Base-by-base conservation (phyloP, 2,888 invertebrate species). In the Hermodice carunculata region DNA sequence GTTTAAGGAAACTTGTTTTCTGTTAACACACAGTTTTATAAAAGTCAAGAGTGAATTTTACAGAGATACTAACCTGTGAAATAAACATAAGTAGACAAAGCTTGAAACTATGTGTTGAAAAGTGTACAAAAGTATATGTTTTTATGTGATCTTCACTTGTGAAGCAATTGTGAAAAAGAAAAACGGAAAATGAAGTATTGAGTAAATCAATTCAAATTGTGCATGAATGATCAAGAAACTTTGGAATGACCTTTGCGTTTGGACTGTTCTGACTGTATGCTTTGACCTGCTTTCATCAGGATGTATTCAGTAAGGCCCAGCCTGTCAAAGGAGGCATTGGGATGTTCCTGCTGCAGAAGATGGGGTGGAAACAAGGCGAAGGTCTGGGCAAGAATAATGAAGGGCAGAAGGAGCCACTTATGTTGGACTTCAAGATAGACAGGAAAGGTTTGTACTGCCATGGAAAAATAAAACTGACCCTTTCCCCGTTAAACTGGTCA, bases 331-430 rank as follows among this genome's bases (percentile, higher is more conserved):
- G 96, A 60, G 98, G 98, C 14, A 95, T 98, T 92, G 98, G 98
- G 26, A 95, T 96, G 95, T 92, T 93, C 76, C 90, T 99, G 69
- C 90, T 99, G 51, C 94, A 96, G 88, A 98, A 97, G 89, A 98
- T 98, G 98, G 98, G 98, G 48, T 98, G 98, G 98, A 92, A 92
- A 72, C 96, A 96, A 0, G 98, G 98, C 0, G 94, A 95, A 86
- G 99, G 98, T 29, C 89, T 99, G 57, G 98, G 99, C 40, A 97
- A 96, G 85, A 94, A 96, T 82, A 95, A 95, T 81, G 94, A 94
- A 56, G 99, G 98, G 0, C 90, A 93, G 0, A 87, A 95, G 24
- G 95, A 94, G 81, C 98, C 98, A 0, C 88, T 98, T 11, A 88
- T 94, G 67, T 88, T 98, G 0, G 97, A 98, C 84, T 93, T 98